Evolutionary conservation across 1,140 invertebrate genomes (phyloP), one percentile per base, ranked within the genome.

Genomic region (Drosophila parvula): DNA sequence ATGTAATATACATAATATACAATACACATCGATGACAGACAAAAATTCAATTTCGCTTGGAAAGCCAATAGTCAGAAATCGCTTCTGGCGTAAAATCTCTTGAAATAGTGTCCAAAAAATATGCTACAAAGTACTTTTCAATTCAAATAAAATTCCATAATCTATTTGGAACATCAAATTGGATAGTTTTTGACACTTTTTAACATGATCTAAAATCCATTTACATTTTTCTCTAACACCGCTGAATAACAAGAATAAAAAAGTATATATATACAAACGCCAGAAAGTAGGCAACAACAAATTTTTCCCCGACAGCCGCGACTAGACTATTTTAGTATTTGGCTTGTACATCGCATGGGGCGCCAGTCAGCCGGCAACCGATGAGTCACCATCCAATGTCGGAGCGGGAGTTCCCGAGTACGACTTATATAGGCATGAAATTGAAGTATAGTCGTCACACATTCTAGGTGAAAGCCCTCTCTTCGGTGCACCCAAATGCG

Each of bases 311-410:
- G 27, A 6, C 36, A 28, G 9, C 51, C 27, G 16, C 36, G 50
- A 14, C 43, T 47, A 14, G 32, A n/a, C 30, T 47, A 45, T 43
- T 58, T 47, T 36, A 8, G 53, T 44, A 44, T 27, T 68, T 47
- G 40, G 27, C 58, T 48, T 57, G 34, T 28, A 51, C 61, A 58
- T 81, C 43, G 81, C 74, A 44, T 75, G 74, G 18, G 74, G 83
- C 82, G 82, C 83, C 82, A 88, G 62, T 73, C 79, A 68, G 75
- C 62, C 82, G 79, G 70, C 83, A 76, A 57, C 16, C 62, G 48
- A 85, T 84, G 81, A 84, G 81, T 84, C 81, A 85, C 60, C 75
- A 60, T 59, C 38, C 55, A 38, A 57, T n/a, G 38, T 9, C 32
- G 45, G 55, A 51, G 56, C 34, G 44, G 53, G 58, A 40, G 40